These are phyloP conservation scores for Scophthalmus maximus DNA, from an alignment of 2,113 vertebrate species.

Conservation along the genomic window DNA sequence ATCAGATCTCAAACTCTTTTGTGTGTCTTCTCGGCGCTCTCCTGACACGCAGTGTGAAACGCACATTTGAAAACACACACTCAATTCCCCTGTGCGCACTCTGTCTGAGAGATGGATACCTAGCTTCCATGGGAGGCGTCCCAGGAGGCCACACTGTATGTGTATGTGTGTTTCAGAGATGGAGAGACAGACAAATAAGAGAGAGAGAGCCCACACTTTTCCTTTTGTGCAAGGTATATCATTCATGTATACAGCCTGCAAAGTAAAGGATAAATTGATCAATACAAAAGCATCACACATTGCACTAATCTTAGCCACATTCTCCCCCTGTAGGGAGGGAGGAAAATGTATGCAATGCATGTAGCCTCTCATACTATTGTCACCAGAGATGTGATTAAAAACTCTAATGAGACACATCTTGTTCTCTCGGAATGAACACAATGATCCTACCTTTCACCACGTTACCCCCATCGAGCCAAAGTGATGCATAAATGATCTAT, in stretches of 20 bases:
- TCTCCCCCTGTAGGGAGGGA: constrained; percentile 3
- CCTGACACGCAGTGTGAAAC: background rate
- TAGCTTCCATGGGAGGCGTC: constrained; percentile 37
- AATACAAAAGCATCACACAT: constrained; percentile 8
- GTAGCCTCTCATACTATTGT: background rate
- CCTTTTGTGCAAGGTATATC: background rate
- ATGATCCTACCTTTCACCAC: constrained; percentile 51
- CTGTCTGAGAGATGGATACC: constrained; percentile 50
- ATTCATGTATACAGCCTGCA: constrained; percentile 12
- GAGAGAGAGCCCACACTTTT: background rate
- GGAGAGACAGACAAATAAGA: background rate
- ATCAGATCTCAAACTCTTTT: constrained; percentile 30
- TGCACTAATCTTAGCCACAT: background rate
- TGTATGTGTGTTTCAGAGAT: constrained; percentile 15
- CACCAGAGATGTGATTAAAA: constrained; percentile 17
- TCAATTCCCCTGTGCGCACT: constrained; percentile 24
- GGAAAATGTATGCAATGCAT: no score
- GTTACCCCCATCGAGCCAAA: constrained; percentile 29
- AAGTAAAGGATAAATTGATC: background rate
- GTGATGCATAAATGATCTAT: constrained; percentile 44
- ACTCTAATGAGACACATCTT: constrained; percentile 30
- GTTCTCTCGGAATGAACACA: constrained; percentile 50
- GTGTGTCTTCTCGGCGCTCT: constrained; percentile 20
- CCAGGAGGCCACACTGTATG: constrained; percentile 28
- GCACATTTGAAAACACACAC: constrained; percentile 15